Percentiles rank a stretch among this genome's conserved stretches.
Conservation (phyloP, 1,140 invertebrate species). For the Diabrotica virgifera region DNA sequence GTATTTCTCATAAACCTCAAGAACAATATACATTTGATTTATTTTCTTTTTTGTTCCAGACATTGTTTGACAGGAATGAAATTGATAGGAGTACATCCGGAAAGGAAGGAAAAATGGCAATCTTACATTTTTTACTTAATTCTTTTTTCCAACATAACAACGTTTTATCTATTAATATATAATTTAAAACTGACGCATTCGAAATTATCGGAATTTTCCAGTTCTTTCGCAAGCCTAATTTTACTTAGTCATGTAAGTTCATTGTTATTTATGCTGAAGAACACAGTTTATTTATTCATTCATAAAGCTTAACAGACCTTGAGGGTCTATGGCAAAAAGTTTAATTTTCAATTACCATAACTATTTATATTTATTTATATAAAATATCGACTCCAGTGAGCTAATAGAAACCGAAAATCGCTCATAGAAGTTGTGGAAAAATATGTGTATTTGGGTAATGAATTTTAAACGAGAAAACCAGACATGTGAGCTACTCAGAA, state of each 20-base stretch:
- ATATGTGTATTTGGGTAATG: not conserved
- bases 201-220: not conserved
- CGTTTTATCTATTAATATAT: not conserved
- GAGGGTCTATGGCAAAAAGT: no score
- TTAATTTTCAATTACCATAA: no score
- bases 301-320: no score
- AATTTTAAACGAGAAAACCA: not conserved
- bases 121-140: not conserved
- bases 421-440: no score
- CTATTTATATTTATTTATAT: no score
- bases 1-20: not conserved
- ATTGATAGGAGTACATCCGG: slow-evolving; percentile 1
- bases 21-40: not conserved
- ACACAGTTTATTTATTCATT: no score
- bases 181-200: not conserved
- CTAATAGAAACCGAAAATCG: no score
- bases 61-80: slow-evolving; percentile 7
- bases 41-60: not conserved
- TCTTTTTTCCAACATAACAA: not conserved
- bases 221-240: not conserved
- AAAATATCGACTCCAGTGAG: no score
- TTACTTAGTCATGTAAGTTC: slow-evolving; percentile 6
- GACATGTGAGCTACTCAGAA: not conserved
- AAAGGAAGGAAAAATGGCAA: not conserved
- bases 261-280: not conserved